Conservation (phyloP, 2,888 invertebrate species). For the Lycia hirtaria region DNA sequence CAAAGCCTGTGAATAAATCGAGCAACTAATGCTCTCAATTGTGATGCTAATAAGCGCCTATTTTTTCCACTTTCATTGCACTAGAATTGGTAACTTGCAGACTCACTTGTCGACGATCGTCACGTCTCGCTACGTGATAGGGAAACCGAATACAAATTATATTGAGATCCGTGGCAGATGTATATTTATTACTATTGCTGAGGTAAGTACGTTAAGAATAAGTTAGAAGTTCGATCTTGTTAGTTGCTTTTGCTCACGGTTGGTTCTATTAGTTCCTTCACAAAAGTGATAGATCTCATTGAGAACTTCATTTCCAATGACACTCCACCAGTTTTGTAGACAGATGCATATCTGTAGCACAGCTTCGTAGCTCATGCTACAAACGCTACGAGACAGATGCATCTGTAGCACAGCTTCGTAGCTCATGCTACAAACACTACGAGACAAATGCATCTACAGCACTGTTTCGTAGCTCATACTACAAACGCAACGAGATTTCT, state of each 20-base stretch:
- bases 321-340: too few relatives aligned
- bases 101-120: conserved; percentile 33
- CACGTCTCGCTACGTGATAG: conserved; percentile 40
- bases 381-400: neutral
- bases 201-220: conserved; percentile 13
- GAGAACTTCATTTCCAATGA: too few relatives aligned
- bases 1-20: conserved; percentile 14
- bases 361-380: too few relatives aligned
- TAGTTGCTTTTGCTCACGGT: neutral
- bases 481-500: neutral
- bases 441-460: neutral
- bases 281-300: too few relatives aligned
- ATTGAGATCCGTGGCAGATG: conserved; percentile 27
- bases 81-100: conserved; percentile 14
- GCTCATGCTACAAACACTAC: neutral
- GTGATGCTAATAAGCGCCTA: conserved; percentile 12
- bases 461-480: neutral
- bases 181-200: conserved; percentile 25
- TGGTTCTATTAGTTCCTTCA: too few relatives aligned
- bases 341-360: too few relatives aligned
- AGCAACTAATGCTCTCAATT: conserved; percentile 11
- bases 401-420: neutral
- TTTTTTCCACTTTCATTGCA: conserved; percentile 19
- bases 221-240: conserved; percentile 9
- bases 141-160: conserved; percentile 34